Evolutionary conservation across 2,888 invertebrate genomes (phyloP).

Genomic region (Epiblema foenella): DNA sequence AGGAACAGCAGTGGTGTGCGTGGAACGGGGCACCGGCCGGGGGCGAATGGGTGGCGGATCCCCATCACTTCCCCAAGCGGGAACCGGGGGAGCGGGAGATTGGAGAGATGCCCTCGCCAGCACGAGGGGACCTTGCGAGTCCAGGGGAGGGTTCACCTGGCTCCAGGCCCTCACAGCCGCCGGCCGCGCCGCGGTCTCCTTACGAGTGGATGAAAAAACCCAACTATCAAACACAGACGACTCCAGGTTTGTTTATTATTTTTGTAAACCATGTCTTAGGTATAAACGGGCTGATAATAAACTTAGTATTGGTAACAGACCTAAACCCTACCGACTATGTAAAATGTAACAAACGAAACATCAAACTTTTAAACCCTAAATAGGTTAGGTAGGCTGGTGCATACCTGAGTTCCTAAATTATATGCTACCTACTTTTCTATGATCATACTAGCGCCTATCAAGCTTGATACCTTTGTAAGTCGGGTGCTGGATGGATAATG

Average conservation of each 20-base stretch:
- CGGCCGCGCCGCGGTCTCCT: slow-evolving; percentile 91
- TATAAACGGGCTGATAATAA: neutral
- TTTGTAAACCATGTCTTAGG: slow-evolving; percentile 18
- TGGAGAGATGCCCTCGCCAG: slow-evolving; percentile 77
- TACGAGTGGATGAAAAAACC: slow-evolving; percentile 97
- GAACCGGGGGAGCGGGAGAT: slow-evolving; percentile 76
- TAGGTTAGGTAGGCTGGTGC: too few relatives aligned
- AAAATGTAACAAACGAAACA: neutral
- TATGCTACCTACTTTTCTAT: too few relatives aligned
- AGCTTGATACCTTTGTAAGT: too few relatives aligned
- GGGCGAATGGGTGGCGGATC: slow-evolving; percentile 79
- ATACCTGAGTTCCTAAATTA: too few relatives aligned
- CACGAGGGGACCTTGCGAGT: slow-evolving; percentile 83
- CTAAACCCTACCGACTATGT: neutral
- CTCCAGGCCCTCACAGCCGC: slow-evolving; percentile 82
- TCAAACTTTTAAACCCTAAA: too few relatives aligned
- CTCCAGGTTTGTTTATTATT: slow-evolving; percentile 87
- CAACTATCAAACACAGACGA: slow-evolving; percentile 92
- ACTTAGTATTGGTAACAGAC: too few relatives aligned
- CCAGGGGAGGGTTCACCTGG: slow-evolving; percentile 83
- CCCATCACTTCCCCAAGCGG: slow-evolving; percentile 77
- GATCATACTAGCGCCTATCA: too few relatives aligned
- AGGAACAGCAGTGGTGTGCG: slow-evolving; percentile 85
- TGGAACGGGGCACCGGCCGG: slow-evolving; percentile 81
- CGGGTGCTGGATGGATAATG: too few relatives aligned